Percentiles rank a stretch among this genome's conserved stretches.
Evolutionary conservation across 2,888 invertebrate species (phyloP).

Genomic region (Noctua comes): DNA sequence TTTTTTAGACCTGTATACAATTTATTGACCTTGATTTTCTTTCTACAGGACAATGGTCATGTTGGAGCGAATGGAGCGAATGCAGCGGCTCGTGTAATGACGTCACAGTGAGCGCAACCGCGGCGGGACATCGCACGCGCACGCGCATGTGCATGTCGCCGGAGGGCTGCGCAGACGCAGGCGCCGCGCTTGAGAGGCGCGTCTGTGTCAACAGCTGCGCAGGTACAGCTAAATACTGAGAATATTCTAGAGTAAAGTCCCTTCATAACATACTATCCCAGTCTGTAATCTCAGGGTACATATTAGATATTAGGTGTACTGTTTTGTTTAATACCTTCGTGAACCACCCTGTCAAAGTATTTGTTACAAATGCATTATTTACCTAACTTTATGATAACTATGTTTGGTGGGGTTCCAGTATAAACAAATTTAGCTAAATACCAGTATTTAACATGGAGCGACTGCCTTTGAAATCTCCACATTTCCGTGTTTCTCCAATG

Average conservation of each 20-base stretch:
- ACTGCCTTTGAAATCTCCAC: not conserved
- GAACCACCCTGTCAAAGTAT: not conserved
- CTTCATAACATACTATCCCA: not conserved
- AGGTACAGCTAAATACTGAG: conserved; percentile 67
- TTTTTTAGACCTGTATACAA: not conserved
- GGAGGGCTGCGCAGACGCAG: conserved; percentile 90
- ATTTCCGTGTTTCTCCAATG: not conserved
- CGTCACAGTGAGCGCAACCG: conserved; percentile 70
- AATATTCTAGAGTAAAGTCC: not conserved
- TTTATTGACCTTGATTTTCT: not conserved
- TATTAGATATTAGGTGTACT: not conserved
- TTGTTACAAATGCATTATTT: not conserved
- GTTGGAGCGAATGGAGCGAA: conserved; percentile 96
- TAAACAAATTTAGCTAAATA: not conserved
- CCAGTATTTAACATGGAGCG: not conserved
- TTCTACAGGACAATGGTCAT: conserved; percentile 93
- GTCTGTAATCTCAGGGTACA: not conserved
- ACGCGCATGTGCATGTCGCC: conserved; percentile 92
- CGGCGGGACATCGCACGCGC: conserved; percentile 91
- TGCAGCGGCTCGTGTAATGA: conserved; percentile 94
- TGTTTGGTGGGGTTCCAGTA: not conserved
- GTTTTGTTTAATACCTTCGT: not conserved
- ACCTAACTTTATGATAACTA: not conserved
- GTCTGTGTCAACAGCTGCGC: conserved; percentile 93
- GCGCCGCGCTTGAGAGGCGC: conserved; percentile 91